Evolutionary conservation across 2,888 invertebrate species (phyloP).

Genomic region (Lasioglossum figueresi): DNA sequence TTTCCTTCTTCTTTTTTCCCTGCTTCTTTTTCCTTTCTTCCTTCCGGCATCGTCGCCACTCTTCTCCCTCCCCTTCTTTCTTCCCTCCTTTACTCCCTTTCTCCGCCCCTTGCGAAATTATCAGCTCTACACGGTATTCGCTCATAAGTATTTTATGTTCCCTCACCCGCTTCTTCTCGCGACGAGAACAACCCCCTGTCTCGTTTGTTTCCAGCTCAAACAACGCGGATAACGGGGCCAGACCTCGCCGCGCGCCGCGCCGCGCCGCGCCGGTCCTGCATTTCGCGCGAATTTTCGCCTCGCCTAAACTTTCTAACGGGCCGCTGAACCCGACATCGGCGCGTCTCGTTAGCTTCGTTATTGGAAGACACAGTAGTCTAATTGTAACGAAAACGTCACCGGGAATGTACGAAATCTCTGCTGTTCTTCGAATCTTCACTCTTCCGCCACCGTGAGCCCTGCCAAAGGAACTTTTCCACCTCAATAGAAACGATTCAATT

Average conservation of each 20-base stretch:
- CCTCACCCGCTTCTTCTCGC: constrained; percentile 18
- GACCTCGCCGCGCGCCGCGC: background rate
- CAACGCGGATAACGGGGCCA: constrained; percentile 2
- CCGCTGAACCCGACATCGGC: background rate
- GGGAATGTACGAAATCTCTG: background rate
- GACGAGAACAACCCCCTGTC: background rate
- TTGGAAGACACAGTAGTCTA: background rate
- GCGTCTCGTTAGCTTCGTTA: constrained; percentile 4
- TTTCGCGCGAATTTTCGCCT: background rate
- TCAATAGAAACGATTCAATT: background rate
- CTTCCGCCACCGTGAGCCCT: background rate
- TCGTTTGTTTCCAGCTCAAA: constrained; percentile 29
- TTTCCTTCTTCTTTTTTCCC: background rate
- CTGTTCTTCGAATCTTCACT: background rate
- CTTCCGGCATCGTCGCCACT: background rate
- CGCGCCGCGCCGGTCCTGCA: background rate
- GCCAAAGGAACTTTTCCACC: background rate
- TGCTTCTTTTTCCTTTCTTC: background rate
- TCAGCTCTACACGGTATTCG: constrained; percentile 42
- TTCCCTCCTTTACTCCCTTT: background rate
- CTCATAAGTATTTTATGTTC: constrained; percentile 48
- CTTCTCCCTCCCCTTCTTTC: constrained; percentile 7
- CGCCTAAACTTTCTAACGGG: background rate
- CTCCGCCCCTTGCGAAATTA: constrained; percentile 53
- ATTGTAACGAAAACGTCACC: background rate